Evolutionary conservation across 2,113 vertebrate species (phyloP).

Genomic region (Corydoras sp.): DNA sequence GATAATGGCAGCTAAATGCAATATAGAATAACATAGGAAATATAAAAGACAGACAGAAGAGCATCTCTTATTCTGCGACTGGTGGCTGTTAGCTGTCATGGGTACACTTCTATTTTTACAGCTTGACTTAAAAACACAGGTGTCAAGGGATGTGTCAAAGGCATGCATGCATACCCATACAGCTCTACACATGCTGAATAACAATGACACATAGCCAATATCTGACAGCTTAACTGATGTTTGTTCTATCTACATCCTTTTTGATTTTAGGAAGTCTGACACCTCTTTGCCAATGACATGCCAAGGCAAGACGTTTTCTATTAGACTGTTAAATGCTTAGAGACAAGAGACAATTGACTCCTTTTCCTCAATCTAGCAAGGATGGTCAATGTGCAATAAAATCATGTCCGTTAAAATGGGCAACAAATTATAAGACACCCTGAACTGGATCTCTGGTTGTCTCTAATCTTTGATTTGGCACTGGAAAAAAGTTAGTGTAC

Average conservation of each 20-base stretch:
- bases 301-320: no score
- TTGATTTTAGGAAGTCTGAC: not conserved
- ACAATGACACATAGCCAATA: conserved; percentile 7
- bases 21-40: not conserved
- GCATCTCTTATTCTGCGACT: not conserved
- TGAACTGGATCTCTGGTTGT: no score
- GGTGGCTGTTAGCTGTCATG: conserved; percentile 21
- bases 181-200: not conserved
- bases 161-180: conserved; percentile 1
- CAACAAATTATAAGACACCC: no score
- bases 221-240: conserved; percentile 8
- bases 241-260: not conserved
- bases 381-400: no score
- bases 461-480: no score
- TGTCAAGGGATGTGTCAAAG: conserved; percentile 6
- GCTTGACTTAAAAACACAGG: conserved; percentile 10
- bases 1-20: not conserved
- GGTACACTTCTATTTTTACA: conserved; percentile 30
- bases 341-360: no score
- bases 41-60: conserved; percentile 1
- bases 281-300: no score
- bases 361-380: no score
- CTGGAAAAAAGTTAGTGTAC: no score
- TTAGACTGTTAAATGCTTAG: no score
- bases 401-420: no score